Evolutionary conservation across 1,140 invertebrate species (phyloP), one percentile per base, ranked within the genome.

Genomic region (Ctenoplectra terminalis): DNA sequence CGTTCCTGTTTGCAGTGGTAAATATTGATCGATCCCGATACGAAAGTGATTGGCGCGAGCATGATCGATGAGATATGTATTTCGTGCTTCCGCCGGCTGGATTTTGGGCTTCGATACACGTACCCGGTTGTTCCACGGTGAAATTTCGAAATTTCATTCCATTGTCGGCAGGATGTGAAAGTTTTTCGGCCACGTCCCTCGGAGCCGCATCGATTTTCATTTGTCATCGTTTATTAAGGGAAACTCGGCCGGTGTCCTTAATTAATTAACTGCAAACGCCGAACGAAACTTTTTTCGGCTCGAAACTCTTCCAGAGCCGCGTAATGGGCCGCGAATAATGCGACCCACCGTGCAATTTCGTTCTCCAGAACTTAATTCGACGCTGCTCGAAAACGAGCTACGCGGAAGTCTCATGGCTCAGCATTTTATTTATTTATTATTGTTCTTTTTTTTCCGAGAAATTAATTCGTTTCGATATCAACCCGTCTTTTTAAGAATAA

Each of bases 11-110:
- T 71, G 76, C 76, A 37, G 43, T 20, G 17, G 67, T 54, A 78
- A 78, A 71, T 78, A 78, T 78, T 78, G 76, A 78, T 78, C 76
- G 76, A 78, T 71, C 40, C 43, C 66, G 54, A 78, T 70, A 48
- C 40, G 54, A 71, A 60, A 71, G 76, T 71, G 76, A 78, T 78
- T 78, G 76, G 63, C 54, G 76, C 66, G 76, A 71, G 76, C 52
- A 26, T 78, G 76, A 78, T 78, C 76, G 76, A 78, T 70, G 76
- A 40, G 66, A 71, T 78, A 78, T 37, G 66, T 60, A 43, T 78
- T 78, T 71, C 66, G 66, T 26, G 46, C 29, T 71, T 60, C 76
- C 76, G 43, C 17, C 17, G 52, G 31, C 5, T 15, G 40, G n/a
- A 71, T 71, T 78, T 46, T 37, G 43, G 15, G 64, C 29, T n/a